Percentiles rank a stretch among this genome's conserved stretches.
Conservation (phyloP, 2,797 vertebrate genomes). For the Toxotes lorentzi region DNA sequence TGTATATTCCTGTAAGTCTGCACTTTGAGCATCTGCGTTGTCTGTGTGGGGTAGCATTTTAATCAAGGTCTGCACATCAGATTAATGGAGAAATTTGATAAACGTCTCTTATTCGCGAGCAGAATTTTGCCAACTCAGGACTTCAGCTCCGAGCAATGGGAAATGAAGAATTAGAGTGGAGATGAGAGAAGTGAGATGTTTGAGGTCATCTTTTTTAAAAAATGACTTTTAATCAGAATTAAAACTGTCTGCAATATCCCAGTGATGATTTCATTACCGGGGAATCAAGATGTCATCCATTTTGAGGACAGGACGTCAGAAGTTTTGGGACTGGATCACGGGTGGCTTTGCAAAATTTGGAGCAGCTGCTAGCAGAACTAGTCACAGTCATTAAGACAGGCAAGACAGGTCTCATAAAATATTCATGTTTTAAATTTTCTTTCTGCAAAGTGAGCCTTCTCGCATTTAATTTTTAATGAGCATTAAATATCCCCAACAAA, state of each 20-base stretch:
- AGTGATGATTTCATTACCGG: slow-evolving; percentile 82
- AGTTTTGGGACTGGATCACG: slow-evolving; percentile 49
- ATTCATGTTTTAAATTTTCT: slow-evolving; percentile 75
- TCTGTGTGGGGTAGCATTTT: slow-evolving; percentile 76
- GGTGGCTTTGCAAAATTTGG: slow-evolving; percentile 26
- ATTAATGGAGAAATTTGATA: slow-evolving; percentile 85
- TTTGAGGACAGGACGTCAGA: slow-evolving; percentile 65
- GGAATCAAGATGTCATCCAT: slow-evolving; percentile 81
- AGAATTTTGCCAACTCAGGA: slow-evolving; percentile 80
- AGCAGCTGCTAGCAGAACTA: slow-evolving; percentile 60
- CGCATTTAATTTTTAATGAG: slow-evolving; percentile 79
- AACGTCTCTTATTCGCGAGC: slow-evolving; percentile 75
- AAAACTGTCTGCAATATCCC: slow-evolving; percentile 77
- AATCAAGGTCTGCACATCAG: slow-evolving; percentile 78
- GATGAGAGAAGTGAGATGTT: slow-evolving; percentile 78
- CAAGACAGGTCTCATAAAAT: slow-evolving; percentile 76
- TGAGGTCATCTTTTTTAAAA: slow-evolving; percentile 82
- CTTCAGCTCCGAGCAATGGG: slow-evolving; percentile 69
- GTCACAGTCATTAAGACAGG: slow-evolving; percentile 70
- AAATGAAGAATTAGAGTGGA: slow-evolving; percentile 81
- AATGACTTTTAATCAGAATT: slow-evolving; percentile 83
- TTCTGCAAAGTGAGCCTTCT: slow-evolving; percentile 72
- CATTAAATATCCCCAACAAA: slow-evolving; percentile 80
- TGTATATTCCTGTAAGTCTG: slow-evolving; percentile 69
- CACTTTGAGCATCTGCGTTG: slow-evolving; percentile 73